Evolutionary conservation across 2,888 invertebrate species (phyloP).

Genomic region (Halictus ligatus): DNA sequence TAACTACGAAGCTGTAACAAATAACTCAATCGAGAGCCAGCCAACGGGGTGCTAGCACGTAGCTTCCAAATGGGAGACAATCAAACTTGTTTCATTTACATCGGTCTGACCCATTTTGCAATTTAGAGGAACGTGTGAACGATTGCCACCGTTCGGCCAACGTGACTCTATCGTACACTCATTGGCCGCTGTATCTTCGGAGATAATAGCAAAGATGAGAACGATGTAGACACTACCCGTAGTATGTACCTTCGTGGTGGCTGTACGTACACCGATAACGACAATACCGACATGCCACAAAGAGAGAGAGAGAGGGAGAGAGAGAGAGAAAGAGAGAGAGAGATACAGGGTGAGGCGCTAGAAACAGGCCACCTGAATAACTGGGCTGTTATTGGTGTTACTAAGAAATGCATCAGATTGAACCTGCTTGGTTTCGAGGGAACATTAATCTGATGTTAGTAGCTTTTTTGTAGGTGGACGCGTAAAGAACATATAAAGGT

Average conservation of each 20-base stretch:
- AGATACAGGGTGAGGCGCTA: too few relatives aligned
- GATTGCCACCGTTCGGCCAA: slow-evolving; percentile 29
- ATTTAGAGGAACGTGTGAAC: slow-evolving; percentile 36
- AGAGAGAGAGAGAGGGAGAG: slow-evolving; percentile 46
- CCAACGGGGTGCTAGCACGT: slow-evolving; percentile 24
- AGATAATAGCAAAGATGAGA: slow-evolving; percentile 26
- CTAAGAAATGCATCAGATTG: too few relatives aligned
- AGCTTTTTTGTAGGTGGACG: too few relatives aligned
- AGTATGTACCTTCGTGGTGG: slow-evolving; percentile 33
- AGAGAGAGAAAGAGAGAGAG: slow-evolving; percentile 41
- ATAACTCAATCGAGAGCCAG: slow-evolving; percentile 28
- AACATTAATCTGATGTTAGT: too few relatives aligned
- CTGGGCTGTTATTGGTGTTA: too few relatives aligned
- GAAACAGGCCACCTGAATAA: too few relatives aligned
- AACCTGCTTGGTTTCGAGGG: too few relatives aligned
- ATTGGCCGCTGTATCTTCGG: slow-evolving; percentile 9
- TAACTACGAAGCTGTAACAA: slow-evolving; percentile 23
- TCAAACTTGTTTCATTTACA: slow-evolving; percentile 27
- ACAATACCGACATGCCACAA: slow-evolving; percentile 79
- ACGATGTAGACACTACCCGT: slow-evolving; percentile 22
- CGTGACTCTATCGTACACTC: slow-evolving; percentile 28
- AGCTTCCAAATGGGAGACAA: slow-evolving; percentile 34
- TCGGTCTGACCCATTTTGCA: slow-evolving; percentile 27
- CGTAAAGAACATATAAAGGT: too few relatives aligned
- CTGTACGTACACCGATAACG: slow-evolving; percentile 58